These are phyloP conservation scores for Tanytarsus gracilentus DNA, from an alignment of 2,888 invertebrate species.

Conservation along the genomic window DNA sequence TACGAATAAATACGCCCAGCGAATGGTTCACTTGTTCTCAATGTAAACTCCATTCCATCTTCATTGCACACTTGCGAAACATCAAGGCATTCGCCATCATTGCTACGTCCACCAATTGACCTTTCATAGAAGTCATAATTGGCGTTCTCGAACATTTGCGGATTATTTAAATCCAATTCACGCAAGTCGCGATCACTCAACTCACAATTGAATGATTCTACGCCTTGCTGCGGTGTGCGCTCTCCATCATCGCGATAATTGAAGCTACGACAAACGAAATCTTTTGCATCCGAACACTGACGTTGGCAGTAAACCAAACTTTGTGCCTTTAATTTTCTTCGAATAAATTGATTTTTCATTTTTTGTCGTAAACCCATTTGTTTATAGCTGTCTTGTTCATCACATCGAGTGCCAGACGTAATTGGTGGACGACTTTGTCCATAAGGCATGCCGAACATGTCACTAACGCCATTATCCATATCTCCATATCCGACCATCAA, in stretches of 20 bases:
- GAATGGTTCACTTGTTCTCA: constrained; percentile 80
- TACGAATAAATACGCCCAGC: constrained; percentile 85
- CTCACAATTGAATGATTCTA: constrained; percentile 59
- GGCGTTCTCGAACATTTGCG: constrained; percentile 74
- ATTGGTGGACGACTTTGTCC: constrained; percentile 29
- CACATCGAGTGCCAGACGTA: constrained; percentile 50
- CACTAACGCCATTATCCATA: constrained; percentile 2
- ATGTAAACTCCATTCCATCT: constrained; percentile 89
- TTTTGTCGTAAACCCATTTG: constrained; percentile 71
- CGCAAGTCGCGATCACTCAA: constrained; percentile 77
- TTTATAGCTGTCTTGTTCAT: constrained; percentile 71
- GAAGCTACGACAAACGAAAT: constrained; percentile 78
- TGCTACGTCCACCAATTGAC: constrained; percentile 59
- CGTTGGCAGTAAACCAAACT: constrained; percentile 73
- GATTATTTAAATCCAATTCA: constrained; percentile 75
- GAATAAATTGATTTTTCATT: constrained; percentile 67
- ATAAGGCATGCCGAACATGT: constrained; percentile 31
- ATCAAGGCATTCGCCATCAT: constrained; percentile 71
- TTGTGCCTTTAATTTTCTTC: constrained; percentile 62
- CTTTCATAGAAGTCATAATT: constrained; percentile 81
- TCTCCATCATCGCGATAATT: constrained; percentile 50
- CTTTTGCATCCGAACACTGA: constrained; percentile 72
- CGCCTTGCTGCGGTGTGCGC: constrained; percentile 38
- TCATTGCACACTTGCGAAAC: constrained; percentile 87
- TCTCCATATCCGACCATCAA: constrained; percentile 22